Evolutionary conservation across 1,140 invertebrate species (phyloP).

Genomic region (Oryctes rhinoceros): DNA sequence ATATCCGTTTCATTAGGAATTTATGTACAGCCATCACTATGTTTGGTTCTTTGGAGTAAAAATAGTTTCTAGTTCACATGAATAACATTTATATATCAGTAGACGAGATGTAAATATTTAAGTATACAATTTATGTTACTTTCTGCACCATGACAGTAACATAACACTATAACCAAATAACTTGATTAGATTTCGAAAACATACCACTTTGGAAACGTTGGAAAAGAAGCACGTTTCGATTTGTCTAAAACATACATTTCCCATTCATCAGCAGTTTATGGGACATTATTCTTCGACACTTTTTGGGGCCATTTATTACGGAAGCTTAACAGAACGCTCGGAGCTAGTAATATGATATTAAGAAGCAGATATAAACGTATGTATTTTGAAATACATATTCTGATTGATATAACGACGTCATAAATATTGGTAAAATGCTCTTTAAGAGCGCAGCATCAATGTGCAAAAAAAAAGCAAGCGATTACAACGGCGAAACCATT

Average conservation of each 20-base stretch:
- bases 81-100: conserved; percentile 23
- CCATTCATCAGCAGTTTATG: conserved; percentile 10
- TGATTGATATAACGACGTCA: no score
- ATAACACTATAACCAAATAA: conserved; percentile 22
- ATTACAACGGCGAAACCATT: no score
- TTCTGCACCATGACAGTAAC: conserved; percentile 14
- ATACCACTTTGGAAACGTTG: neutral
- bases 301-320: neutral
- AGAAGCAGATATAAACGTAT: no score
- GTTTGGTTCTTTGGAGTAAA: neutral
- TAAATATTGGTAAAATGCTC: no score
- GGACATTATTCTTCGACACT: neutral
- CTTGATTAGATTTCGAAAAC: conserved; percentile 15
- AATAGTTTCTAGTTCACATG: conserved; percentile 22
- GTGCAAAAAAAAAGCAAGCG: no score
- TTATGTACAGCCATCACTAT: neutral
- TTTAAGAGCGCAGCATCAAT: no score
- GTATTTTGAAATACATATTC: no score
- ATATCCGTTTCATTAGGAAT: no score
- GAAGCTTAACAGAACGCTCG: no score
- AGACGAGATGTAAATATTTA: conserved; percentile 15
- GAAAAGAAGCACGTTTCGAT: neutral
- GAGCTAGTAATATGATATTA: no score
- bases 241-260: neutral
- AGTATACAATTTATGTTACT: conserved; percentile 11